Evolutionary conservation across 2,888 invertebrate genomes (phyloP), one percentile per base, ranked within the genome.

Genomic region (Andrena marginata): DNA sequence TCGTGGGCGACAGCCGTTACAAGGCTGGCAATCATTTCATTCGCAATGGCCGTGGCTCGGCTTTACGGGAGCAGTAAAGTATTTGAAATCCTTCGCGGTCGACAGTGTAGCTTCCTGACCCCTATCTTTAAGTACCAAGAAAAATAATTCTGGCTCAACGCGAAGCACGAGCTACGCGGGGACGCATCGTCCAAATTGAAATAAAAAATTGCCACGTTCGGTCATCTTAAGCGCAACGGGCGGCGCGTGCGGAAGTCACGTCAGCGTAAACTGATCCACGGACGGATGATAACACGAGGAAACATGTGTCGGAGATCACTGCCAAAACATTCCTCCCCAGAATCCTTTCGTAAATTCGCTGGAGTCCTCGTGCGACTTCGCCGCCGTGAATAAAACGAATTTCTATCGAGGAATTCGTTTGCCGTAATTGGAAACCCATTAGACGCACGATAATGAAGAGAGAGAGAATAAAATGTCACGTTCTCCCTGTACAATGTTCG

Each of bases 291-390:
- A 59, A n/a, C 10, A 48, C 51, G 42, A 60, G 35, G 49, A 73
- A 80, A 80, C n/a, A 29, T 29, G 67, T 54, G 71, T 87, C 79
- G 67, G 85, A 77, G 42, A 89, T 87, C 90, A 92, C 92, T 92
- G 92, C 92, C 92, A 92, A 89, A 88, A 85, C 83, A 83, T 74
- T 75, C 86, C 83, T 86, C 51, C 48, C 13, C 29, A 26, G 59
- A 20, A 60, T 82, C 51, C 33, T 48, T 67, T 82, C 56, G 59
- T 59, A n/a, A 73, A 67, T 56, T 64, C 56, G 35, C 29, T 51
- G 56, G 59, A 23, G 33, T 35, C 67, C 67, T 35, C 56, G 33
- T 49, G 10, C 49, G 23, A 35, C 56, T 56, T 62, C 49, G 31
- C 42, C 4, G 16, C 42, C 16, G 16, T 42, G 42, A 42, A 42